Base-by-base conservation (phyloP, 2,888 invertebrate genomes). In the Hecatera dysodea region DNA sequence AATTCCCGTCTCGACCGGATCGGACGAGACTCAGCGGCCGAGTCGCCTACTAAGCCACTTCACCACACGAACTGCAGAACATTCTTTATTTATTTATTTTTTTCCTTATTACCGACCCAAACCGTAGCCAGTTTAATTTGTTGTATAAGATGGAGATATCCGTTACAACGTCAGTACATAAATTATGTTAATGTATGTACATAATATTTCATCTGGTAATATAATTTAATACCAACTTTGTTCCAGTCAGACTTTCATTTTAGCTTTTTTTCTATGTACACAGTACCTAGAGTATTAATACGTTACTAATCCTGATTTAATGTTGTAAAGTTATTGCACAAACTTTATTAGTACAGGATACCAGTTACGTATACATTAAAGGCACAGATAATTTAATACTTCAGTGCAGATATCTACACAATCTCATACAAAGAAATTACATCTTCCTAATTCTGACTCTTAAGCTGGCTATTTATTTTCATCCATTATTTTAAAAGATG, bases 181-280 rank as follows among this genome's bases (percentile, higher is more conserved):
- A 72, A 27, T 50, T 55, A 79, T 78, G 73, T 61, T 66, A 73
- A 78, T 66, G 62, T 63, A 73, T 73, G 74, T 67, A 63, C 53
- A 52, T 67, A 60, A 77, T 67, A 57, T 79, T 74, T 62, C 59
- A 63, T 29, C 44, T 67, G 53, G 29, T 64, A 64, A 61, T 67
- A 52, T 74, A 72, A 78, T 67, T 60, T 73, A 64, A 67, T 74
- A 53, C 42, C 62, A 19, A 53, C 52, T 56, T 78, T 48, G 60
- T 64, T 64, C 53, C 60, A 57, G 78, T 65, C 64, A 42, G 62
- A 55, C 22, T 39, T 55, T 24, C 22, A 17, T 36, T 55, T 19
- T 7, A 19, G 42, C 17, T 39, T 55, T 67, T n/a, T 66, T 67
- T 53, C 24, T 46, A 12, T 59, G 17, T 27, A 24, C 22, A 19